Conservation (phyloP, 2,113 vertebrate species). For the Oophaga pumilio region DNA sequence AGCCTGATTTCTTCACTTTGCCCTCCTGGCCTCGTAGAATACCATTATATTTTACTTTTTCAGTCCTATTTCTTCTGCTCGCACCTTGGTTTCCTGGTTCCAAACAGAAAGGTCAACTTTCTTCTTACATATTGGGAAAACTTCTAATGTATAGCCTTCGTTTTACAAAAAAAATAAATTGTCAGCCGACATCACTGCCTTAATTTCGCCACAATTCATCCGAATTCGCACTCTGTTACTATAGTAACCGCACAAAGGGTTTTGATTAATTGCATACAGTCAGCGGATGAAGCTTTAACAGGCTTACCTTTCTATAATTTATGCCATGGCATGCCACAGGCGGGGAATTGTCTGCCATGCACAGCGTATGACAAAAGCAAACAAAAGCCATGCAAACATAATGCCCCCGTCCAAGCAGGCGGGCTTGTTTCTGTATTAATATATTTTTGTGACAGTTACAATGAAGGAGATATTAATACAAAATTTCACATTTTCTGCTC, state of each 20-base stretch:
- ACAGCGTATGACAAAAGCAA: neutral
- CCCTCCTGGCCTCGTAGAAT: too few species aligned
- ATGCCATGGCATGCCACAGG: neutral
- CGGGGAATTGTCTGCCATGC: conserved; percentile 5
- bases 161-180: neutral
- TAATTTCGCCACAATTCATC: conserved; percentile 19
- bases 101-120: neutral
- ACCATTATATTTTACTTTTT: too few species aligned
- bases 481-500: neutral
- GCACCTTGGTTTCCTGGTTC: neutral
- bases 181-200: neutral
- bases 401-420: neutral
- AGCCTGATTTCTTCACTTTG: too few species aligned
- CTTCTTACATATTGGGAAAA: neutral
- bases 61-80: too few species aligned
- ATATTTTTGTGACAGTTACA: neutral
- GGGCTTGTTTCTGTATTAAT: neutral
- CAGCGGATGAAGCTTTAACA: neutral
- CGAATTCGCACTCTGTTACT: neutral
- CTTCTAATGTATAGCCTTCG: neutral
- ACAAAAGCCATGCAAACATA: neutral
- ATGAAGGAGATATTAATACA: neutral
- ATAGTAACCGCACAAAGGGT: conserved; percentile 8
- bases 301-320: conserved; percentile 13
- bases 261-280: conserved; percentile 18